Base-by-base conservation (phyloP, 1,140 invertebrate species). In the Bombyx mandarina region DNA sequence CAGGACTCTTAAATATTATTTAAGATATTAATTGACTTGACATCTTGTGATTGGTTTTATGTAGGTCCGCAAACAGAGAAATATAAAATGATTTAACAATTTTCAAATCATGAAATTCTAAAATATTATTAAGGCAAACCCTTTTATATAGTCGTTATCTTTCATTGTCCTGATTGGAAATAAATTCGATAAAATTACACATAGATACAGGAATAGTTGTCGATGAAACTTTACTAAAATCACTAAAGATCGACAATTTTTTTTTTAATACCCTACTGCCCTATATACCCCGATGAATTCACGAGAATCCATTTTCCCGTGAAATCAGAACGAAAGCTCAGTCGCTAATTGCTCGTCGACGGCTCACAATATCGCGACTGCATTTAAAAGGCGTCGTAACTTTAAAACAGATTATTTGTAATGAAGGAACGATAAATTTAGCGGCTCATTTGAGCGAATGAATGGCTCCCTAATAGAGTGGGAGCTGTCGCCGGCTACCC, bases 381-480 rank as follows among this genome's bases (percentile, higher is more conserved):
- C 56, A 54, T 56, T 57, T 26, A 53, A 65, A 65, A 53, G 54
- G 48, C 60, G 61, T 68, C 66, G 60, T 62, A 62, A 67, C 62
- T 74, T 70, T 70, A 69, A 70, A 80, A 70, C 73, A 75, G 70
- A 75, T 72, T 73, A 65, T 65, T 65, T 65, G 57, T 65, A 70
- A 77, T 75, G 69, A 79, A 76, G 67, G 63, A 65, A 60, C 71
- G 58, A 80, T 80, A 80, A 84, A 84, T 84, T 82, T 82, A 79
- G 68, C 77, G 69, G 76, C 65, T 82, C 81, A 82, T 81, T 84
- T 79, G 71, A 79, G 66, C 74, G 75, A 79, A 76, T 79, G 75
- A 83, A 82, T 81, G 72, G 75, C 61, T 61, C 72, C 56, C 70
- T 82, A 84, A 82, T 84, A 82, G 79, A 82, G 68, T 82, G 77